Base-by-base conservation (phyloP, 1,140 invertebrate genomes). In the Orius insidiosus region DNA sequence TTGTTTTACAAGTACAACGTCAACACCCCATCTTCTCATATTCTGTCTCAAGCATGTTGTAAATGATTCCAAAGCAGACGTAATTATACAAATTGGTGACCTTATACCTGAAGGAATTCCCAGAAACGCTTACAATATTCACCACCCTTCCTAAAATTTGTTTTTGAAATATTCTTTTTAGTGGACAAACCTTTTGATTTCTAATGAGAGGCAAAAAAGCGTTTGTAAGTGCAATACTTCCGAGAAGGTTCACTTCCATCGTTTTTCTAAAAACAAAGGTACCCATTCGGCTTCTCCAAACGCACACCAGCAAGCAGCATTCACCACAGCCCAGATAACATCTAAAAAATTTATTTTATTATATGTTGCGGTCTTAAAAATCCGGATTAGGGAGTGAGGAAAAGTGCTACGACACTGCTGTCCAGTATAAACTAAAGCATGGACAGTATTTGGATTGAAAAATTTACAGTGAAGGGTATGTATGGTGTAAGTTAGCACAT, bases 211-310 rank as follows among this genome's bases (percentile, higher is more conserved):
- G 85, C 45, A 88, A 58, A 68, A 88, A 84, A 38, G 83, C 75
- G 61, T 72, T 60, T 5, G 65, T 63, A 0, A 65, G 53, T 18
- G 63, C 46, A 35, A 69, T 53, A 8, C 58, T 52, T 59, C 76
- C 78, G 35, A 86, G 64, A 52, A 86, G 68, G 68, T 90, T 83
- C 44, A 82, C 69, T 44, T 84, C 77, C 58, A 77, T 69, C 19
- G 81, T 76, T 56, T 75, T 71, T 55, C 74, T 72, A 53, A 82
- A 73, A 45, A 81, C 75, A 77, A 72, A 33, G 83, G 80, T 46
- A 85, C 74, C 82, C 82, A 85, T 65, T 93, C 88, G 46, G 89
- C 74, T 66, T 89, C 85, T 1, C 87, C 87, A 41, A 87, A 74
- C 13, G 82, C 78, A 53, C 84, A 78, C 72, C 85, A 85, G 16